Base-by-base conservation (phyloP, 1,140 invertebrate genomes). In the Trichomalopsis sarcophagae region DNA sequence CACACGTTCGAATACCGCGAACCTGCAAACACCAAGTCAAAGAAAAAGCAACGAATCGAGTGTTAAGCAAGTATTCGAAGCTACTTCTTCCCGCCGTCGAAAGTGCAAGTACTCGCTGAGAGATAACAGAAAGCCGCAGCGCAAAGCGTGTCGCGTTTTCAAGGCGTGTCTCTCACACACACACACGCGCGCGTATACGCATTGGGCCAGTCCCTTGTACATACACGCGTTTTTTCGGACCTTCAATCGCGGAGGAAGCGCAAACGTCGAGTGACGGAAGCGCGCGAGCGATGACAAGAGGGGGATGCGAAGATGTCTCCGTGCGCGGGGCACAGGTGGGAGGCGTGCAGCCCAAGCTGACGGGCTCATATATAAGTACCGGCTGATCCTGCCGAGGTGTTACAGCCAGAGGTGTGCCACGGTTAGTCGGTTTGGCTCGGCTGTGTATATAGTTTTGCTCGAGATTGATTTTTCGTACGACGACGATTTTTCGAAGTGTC, bases 281-380 rank as follows among this genome's bases (percentile, higher is more conserved):
- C 14, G 44, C n/a, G 17, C n/a, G 17, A 23, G 23, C 66, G 66
- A 44, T 44, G 40, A 6, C 68, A n/a, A 62, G 76, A 78, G 50
- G 76, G 76, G 27, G 47, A 76, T 78, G 50, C n/a, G 47, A 73
- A 50, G 66, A 81, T 47, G 79, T 30, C 7, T 69, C 14, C 5
- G 30, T 17, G 78, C 5, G 33, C 33, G 33, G 33, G 3, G 21
- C 50, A 69, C 27, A 33, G 21, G 81, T 82, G 81, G 81, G 81
- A 82, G 81, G 40, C 33, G 40, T 10, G 6, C 11, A 55, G 21
- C 6, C 21, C 75, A 36, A 36, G 33, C 33, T 36, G 33, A 44
- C 40, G 5, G 76, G 17, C 69, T 27, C 27, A 30, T 82, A 82
- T 75, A 82, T 82, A 82, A 82, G 81, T 40, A 66, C 71, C 71